phyloP scores from a whole-genome alignment of 2,888 invertebrate genomes.

The Sinodicranocentrus sp. region DNA sequence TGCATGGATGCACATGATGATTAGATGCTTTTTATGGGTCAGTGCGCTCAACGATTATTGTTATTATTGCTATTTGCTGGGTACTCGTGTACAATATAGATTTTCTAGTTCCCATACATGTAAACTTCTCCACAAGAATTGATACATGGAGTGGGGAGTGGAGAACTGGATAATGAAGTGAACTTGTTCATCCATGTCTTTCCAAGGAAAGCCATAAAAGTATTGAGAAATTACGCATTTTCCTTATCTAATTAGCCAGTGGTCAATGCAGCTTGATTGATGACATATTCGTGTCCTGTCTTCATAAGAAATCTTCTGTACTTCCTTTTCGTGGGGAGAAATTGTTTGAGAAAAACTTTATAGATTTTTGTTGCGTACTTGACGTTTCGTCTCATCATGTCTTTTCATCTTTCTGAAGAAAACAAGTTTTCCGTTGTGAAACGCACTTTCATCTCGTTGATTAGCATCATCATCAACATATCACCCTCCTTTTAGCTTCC shows the following conservation, averaged over 20 bases:
- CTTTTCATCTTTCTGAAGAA: background rate
- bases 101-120: too few species aligned
- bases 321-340: background rate
- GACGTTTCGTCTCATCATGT: background rate
- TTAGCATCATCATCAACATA: constrained; percentile 4
- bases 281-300: constrained; percentile 58
- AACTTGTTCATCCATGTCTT: too few species aligned
- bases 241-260: constrained; percentile 21
- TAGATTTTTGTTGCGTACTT: background rate
- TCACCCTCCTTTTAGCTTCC: background rate
- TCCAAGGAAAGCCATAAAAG: too few species aligned
- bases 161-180: too few species aligned
- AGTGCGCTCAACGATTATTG: constrained; percentile 10
- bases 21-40: constrained; percentile 8
- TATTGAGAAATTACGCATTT: background rate
- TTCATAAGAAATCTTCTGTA: constrained; percentile 6
- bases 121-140: too few species aligned
- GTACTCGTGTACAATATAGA: too few species aligned
- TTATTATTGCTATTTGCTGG: constrained; percentile 6
- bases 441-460: constrained; percentile 1
- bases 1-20: constrained; percentile 9
- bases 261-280: constrained; percentile 37
- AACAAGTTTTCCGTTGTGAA: background rate
- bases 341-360: background rate
- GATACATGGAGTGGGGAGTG: too few species aligned